Percentiles rank a stretch among this genome's conserved stretches.
Evolutionary conservation across 2,888 invertebrate genomes (phyloP).

Genomic region (Scrobipalpa atriplicella): DNA sequence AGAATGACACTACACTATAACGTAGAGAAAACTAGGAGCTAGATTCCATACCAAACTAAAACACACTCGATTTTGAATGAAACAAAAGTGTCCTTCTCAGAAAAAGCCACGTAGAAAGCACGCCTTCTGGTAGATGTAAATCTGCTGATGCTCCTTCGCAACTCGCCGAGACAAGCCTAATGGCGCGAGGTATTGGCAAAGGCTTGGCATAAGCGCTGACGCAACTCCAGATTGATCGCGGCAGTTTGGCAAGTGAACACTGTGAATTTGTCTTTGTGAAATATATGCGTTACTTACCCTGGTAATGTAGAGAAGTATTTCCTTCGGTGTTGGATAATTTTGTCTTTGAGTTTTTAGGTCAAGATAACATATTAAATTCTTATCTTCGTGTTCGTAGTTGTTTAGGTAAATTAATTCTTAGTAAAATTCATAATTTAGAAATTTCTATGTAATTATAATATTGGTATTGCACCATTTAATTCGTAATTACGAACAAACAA

Average conservation of each 20-base stretch:
- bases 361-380: too few relatives aligned
- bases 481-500: too few relatives aligned
- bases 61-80: background rate
- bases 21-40: too few relatives aligned
- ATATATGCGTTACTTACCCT: slow-evolving; percentile 15
- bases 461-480: too few relatives aligned
- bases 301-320: background rate
- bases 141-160: background rate
- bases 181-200: slow-evolving; percentile 23
- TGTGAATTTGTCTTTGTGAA: slow-evolving; percentile 20
- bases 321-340: background rate
- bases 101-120: background rate
- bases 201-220: slow-evolving; percentile 14
- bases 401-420: too few relatives aligned
- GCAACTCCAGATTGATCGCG: slow-evolving; percentile 28
- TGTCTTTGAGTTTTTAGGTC: background rate
- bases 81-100: background rate
- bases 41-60: too few relatives aligned
- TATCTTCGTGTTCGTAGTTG: too few relatives aligned
- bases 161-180: slow-evolving; percentile 8
- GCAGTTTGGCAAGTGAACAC: slow-evolving; percentile 24
- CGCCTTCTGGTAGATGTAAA: background rate
- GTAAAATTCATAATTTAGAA: too few relatives aligned
- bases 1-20: slow-evolving; percentile 28
- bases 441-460: too few relatives aligned